Base-by-base conservation (phyloP, 2,797 vertebrate genomes). In the Crocodylus rhombifer region DNA sequence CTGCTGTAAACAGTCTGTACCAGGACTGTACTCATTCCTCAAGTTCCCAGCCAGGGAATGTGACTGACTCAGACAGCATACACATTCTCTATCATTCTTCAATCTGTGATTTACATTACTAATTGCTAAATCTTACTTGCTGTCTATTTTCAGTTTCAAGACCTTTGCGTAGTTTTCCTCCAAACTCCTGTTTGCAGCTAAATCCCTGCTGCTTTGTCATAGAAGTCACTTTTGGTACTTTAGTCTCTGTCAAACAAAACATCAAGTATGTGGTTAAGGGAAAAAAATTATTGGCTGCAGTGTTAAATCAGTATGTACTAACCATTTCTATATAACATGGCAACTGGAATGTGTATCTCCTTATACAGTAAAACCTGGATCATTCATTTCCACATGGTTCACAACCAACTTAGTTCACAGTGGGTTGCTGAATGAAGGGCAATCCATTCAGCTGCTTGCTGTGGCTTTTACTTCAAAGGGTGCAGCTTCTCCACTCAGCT, bases 11-110 rank as follows among this genome's bases (percentile, higher is more conserved):
- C 93, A 94, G 78, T 84, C 84, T 93, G 82, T 93, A 73, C 85
- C 58, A 42, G 88, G 90, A 92, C 97, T 91, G 60, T 94, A 94
- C 95, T 95, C 86, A 0, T 82, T 93, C 74, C 82, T 63, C 83
- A 55, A 92, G 88, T 96, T 96, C 92, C 92, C 93, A 95, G 94
- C 92, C 86, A 85, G 90, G 65, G 90, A 94, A 96, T 85, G 89
- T 81, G 60, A 14, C 9, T 97, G 94, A 97, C 86, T 97, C 96
- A 93, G 82, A 69, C 71, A 91, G 60, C 2, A 0, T 92, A 86
- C 88, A 93, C 94, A 92, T 91, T 78, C 83, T 75, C 95, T 94
- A 89, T 91, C 89, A 79, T 94, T 74, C 84, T 77, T 92, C 58
- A 87, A 17, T 91, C 79, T 87, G 2, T 91, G 82, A 93, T 95